These are phyloP conservation scores for Acromyrmex heyeri DNA, from an alignment of 1,140 invertebrate species.

Conservation along the genomic window DNA sequence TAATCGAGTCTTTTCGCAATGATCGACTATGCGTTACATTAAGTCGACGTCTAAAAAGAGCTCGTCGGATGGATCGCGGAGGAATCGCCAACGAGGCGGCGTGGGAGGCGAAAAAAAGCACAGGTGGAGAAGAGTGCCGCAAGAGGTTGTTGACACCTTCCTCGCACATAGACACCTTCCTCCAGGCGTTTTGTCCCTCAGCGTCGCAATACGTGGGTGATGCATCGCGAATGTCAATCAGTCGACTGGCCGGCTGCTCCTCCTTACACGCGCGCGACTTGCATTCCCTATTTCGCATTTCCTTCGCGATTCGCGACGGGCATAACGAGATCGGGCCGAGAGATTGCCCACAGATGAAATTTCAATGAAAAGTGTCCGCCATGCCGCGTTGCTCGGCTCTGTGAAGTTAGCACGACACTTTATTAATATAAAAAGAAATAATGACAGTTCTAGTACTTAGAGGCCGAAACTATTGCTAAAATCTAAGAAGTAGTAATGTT, in stretches of 20 bases:
- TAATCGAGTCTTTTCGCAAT: conserved; percentile 2
- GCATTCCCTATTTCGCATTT: conserved; percentile 73
- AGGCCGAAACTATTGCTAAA: no score
- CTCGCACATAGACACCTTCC: conserved; percentile 63
- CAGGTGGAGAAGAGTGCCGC: conserved; percentile 70
- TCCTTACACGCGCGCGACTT: conserved; percentile 26
- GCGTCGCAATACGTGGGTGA: conserved; percentile 34
- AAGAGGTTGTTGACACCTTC: conserved; percentile 83
- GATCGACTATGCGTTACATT: conserved; percentile 19
- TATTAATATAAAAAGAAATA: no score
- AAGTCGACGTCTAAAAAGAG: conserved; percentile 12
- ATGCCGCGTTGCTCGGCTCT: no score
- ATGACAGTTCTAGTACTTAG: no score
- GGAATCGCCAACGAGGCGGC: conserved; percentile 6
- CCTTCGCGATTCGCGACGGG: conserved; percentile 47
- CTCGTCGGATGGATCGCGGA: conserved; percentile 30
- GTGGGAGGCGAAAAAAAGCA: conserved; percentile 62
- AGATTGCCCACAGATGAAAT: conserved; percentile 41
- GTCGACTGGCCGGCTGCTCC: conserved; percentile 42
- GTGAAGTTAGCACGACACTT: no score
- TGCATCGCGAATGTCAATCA: conserved; percentile 70
- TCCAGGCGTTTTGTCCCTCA: conserved; percentile 67
- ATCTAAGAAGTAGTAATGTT: no score
- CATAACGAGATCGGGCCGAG: neutral
- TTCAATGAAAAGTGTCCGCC: conserved; percentile 23